Percentiles rank a stretch among this genome's conserved stretches.
These are phyloP conservation scores for Lumbricus terrestris DNA, from an alignment of 2,888 invertebrate genomes.

Conservation along the genomic window DNA sequence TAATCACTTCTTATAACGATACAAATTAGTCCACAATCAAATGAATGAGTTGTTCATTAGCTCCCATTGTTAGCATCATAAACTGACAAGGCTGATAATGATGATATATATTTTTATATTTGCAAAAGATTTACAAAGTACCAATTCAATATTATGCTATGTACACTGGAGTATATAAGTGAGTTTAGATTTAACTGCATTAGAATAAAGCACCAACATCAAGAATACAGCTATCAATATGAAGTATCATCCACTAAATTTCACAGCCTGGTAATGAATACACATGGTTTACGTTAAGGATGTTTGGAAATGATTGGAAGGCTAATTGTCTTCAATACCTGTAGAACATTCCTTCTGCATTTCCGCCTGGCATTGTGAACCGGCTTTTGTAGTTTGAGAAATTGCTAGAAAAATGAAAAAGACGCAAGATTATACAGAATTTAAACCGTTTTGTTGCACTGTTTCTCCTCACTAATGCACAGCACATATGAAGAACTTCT, in stretches of 20 bases:
- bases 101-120: too few relatives aligned
- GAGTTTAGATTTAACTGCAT: too few relatives aligned
- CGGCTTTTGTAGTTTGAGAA: slow-evolving; percentile 90
- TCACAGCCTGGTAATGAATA: too few relatives aligned
- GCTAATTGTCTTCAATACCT: slow-evolving; percentile 43
- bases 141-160: too few relatives aligned
- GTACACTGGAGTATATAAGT: too few relatives aligned
- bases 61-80: too few relatives aligned
- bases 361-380: slow-evolving; percentile 59
- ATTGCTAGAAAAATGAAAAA: slow-evolving; percentile 67
- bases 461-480: too few relatives aligned
- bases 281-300: background rate
- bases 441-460: background rate
- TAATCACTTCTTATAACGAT: background rate
- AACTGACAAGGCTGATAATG: too few relatives aligned
- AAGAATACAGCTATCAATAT: background rate
- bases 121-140: too few relatives aligned
- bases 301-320: background rate
- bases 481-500: background rate
- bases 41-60: too few relatives aligned
- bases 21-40: background rate
- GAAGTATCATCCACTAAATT: background rate
- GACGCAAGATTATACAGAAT: slow-evolving; percentile 9
- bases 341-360: slow-evolving; percentile 51
- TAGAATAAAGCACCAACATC: background rate